Conservation (phyloP, 2,113 vertebrate genomes). For the Fregetta grallaria region DNA sequence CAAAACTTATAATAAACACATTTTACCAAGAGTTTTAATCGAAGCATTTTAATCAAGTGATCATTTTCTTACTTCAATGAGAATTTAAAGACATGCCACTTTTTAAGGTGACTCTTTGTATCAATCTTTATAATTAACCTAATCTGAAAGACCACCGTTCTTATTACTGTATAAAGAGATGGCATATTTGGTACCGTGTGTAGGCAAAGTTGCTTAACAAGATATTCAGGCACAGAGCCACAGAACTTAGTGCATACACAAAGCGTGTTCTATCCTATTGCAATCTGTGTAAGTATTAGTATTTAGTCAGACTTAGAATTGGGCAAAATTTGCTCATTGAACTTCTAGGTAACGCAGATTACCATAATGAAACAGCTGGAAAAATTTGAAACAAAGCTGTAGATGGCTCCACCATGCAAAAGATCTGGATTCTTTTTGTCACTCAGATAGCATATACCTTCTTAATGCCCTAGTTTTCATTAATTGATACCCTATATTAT, state of each 20-base stretch:
- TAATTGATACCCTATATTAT: neutral
- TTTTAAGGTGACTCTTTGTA: neutral
- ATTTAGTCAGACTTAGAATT: neutral
- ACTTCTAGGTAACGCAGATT: neutral
- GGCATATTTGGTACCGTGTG: neutral
- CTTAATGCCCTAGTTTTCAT: neutral
- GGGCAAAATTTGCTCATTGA: neutral
- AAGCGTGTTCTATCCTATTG: neutral
- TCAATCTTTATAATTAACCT: neutral
- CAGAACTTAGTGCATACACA: neutral
- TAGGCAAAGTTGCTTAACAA: neutral
- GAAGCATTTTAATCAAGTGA: neutral
- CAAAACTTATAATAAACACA: neutral
- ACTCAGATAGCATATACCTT: neutral
- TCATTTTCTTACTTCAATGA: neutral
- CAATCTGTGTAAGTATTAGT: neutral
- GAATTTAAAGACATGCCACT: neutral
- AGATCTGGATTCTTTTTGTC: neutral
- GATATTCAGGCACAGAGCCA: neutral
- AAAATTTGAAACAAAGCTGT: neutral
- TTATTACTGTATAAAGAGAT: neutral
- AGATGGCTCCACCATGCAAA: neutral
- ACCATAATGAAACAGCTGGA: neutral
- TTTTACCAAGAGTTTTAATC: neutral
- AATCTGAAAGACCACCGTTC: neutral